phyloP scores from a whole-genome alignment of 1,140 invertebrate genomes.

The Uloborus diversus region DNA sequence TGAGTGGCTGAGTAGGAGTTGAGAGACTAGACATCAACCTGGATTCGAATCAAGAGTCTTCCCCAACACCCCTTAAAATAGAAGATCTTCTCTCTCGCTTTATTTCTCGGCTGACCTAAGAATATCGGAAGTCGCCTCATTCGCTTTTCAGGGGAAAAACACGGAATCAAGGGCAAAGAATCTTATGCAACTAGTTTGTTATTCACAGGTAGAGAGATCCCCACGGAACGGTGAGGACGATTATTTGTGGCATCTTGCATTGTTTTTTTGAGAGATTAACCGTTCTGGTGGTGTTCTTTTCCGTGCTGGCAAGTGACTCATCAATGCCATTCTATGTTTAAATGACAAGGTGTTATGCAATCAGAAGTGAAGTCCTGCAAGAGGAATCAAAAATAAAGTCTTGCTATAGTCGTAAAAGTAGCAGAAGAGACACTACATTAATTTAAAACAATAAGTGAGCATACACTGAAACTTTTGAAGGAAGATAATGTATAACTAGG shows the following conservation, averaged over 20 bases:
- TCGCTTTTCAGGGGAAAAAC: not conserved
- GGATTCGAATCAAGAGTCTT: constrained; percentile 25
- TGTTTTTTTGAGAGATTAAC: not conserved
- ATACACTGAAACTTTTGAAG: too few species aligned
- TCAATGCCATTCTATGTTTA: not conserved
- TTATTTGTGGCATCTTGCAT: not conserved
- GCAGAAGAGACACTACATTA: too few species aligned
- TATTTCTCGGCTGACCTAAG: not conserved
- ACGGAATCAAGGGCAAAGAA: constrained; percentile 43
- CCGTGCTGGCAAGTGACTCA: not conserved
- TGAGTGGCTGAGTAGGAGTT: not conserved
- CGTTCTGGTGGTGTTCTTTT: not conserved
- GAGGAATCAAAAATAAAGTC: too few species aligned
- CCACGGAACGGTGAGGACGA: not conserved
- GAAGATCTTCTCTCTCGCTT: not conserved
- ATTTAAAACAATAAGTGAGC: too few species aligned
- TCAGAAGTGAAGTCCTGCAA: not conserved
- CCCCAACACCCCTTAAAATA: not conserved
- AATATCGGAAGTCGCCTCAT: constrained; percentile 17
- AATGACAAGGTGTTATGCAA: not conserved
- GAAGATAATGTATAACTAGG: too few species aligned
- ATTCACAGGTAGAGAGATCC: constrained; percentile 18
- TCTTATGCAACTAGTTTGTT: constrained; percentile 32
- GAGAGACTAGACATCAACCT: constrained; percentile 42
- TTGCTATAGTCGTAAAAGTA: too few species aligned